phyloP scores from a whole-genome alignment of 2,888 invertebrate genomes.

The Apoderus coryli region DNA sequence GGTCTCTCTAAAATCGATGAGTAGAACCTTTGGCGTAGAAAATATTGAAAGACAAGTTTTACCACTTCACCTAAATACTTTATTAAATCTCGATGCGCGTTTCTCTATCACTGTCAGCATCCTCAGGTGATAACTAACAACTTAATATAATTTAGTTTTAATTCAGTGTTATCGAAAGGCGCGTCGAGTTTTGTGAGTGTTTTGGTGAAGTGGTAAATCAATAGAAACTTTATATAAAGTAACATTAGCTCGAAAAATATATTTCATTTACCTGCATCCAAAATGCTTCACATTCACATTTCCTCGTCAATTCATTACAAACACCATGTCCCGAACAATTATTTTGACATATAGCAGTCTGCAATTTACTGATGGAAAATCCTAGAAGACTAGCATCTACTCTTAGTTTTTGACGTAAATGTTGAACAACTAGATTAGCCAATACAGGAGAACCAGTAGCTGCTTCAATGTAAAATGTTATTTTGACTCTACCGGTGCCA shows the following conservation, averaged over 20 bases:
- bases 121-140: too few species aligned
- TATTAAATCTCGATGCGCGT: too few species aligned
- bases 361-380: constrained; percentile 59
- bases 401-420: constrained; percentile 51
- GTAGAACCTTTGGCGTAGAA: too few species aligned
- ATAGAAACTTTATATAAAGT: constrained; percentile 2
- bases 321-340: constrained; percentile 84
- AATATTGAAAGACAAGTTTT: too few species aligned
- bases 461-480: constrained; percentile 34
- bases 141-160: too few species aligned
- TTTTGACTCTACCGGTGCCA: constrained; percentile 35
- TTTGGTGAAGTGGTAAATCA: too few species aligned
- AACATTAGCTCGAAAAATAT: not conserved
- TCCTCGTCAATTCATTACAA: constrained; percentile 70
- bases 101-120: too few species aligned
- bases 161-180: too few species aligned
- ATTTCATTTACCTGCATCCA: constrained; percentile 66
- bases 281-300: constrained; percentile 85
- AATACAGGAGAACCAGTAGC: constrained; percentile 32
- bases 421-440: constrained; percentile 49
- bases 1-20: too few species aligned
- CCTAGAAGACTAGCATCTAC: constrained; percentile 55
- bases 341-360: constrained; percentile 81
- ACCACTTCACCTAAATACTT: too few species aligned
- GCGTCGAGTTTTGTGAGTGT: too few species aligned